A percentile compares a stretch with the other conserved stretches of the same genome.
These are phyloP conservation scores for Galendromus occidentalis DNA, from an alignment of 1,140 invertebrate species.

Conservation along the genomic window DNA sequence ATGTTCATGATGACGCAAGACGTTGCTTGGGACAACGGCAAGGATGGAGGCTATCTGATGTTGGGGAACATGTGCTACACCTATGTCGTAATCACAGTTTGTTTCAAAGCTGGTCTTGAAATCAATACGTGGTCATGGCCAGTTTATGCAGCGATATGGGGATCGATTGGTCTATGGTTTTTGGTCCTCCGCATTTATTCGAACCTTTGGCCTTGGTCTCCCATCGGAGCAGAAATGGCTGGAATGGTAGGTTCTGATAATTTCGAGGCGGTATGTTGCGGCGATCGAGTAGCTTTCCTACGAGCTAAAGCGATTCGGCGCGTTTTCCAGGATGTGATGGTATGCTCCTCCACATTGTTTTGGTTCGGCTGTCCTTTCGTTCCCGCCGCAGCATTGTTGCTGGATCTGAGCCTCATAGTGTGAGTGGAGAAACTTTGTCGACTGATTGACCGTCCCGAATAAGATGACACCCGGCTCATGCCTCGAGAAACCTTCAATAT, in stretches of 20 bases:
- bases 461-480: conserved; percentile 12
- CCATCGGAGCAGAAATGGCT: conserved; percentile 73
- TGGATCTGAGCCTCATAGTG: conserved; percentile 74
- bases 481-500: conserved; percentile 21
- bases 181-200: conserved; percentile 75
- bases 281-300: not conserved
- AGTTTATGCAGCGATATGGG: conserved; percentile 90
- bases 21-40: conserved; percentile 63
- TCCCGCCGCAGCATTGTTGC: conserved; percentile 59
- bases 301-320: not conserved
- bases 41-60: conserved; percentile 69
- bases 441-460: conserved; percentile 6
- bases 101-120: conserved; percentile 85
- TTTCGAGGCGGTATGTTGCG: not conserved
- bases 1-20: conserved; percentile 29
- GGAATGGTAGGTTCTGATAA: conserved; percentile 51
- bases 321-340: conserved; percentile 40
- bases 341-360: conserved; percentile 71
- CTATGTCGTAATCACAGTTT: conserved; percentile 91
- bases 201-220: conserved; percentile 64
- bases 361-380: conserved; percentile 82
- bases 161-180: conserved; percentile 84
- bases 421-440: conserved; percentile 33
- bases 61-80: conserved; percentile 88
- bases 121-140: conserved; percentile 93